phyloP scores from a whole-genome alignment of 1,140 invertebrate genomes.

The Gonatopus flavifemur region DNA sequence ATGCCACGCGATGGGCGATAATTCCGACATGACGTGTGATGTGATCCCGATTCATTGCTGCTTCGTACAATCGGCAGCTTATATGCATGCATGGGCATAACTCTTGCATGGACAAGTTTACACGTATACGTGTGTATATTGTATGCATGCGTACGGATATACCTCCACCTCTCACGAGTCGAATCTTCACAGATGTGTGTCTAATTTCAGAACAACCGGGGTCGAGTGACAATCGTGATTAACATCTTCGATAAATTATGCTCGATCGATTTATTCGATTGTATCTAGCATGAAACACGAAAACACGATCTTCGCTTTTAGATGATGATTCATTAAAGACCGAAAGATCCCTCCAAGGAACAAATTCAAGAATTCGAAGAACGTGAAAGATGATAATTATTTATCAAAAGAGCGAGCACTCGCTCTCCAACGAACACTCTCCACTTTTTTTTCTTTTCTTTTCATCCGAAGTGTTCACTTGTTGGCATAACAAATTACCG shows the following conservation, averaged over 20 bases:
- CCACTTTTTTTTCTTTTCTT: no score
- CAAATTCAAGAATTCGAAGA: no score
- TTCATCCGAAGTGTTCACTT: no score
- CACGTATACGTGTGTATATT: background rate
- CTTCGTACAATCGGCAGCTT: conserved; percentile 9
- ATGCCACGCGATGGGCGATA: conserved; percentile 10
- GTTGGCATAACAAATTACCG: no score
- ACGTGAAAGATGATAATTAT: no score
- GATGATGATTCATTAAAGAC: no score
- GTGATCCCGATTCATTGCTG: conserved; percentile 19
- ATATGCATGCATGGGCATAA: background rate
- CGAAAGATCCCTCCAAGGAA: no score
- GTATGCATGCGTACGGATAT: background rate
- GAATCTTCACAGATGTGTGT: conserved; percentile 1
- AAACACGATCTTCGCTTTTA: no score
- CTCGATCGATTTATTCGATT: conserved; percentile 28
- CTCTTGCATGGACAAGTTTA: background rate
- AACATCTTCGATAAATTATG: conserved; percentile 19
- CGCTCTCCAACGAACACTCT: no score
- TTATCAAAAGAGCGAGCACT: no score
- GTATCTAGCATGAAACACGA: background rate
- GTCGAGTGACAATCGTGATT: conserved; percentile 13
- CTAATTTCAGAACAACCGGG: conserved; percentile 10
- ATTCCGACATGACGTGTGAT: conserved; percentile 16
- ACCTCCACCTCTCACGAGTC: background rate